phyloP scores from a whole-genome alignment of 92 coral and sea anemone genomes.

The Nematostella vectensis region DNA sequence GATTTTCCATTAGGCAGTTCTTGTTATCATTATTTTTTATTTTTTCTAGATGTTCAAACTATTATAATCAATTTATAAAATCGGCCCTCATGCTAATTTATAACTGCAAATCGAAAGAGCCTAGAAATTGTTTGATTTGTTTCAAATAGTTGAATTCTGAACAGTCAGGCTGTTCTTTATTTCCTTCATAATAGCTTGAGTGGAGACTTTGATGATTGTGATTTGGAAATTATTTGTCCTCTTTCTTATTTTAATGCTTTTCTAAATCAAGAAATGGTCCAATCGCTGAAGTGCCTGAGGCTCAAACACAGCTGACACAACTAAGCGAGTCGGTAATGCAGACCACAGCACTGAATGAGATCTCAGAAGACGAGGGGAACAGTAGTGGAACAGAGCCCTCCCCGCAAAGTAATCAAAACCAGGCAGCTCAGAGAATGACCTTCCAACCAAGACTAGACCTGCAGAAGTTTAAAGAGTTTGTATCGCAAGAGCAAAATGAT shows the following conservation, averaged over 20 bases:
- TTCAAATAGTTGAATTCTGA: no score
- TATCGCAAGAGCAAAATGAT: constrained; percentile 44
- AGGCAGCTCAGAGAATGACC: not conserved
- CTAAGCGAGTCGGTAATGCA: constrained; percentile 91
- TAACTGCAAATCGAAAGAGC: no score
- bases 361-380: constrained; percentile 50
- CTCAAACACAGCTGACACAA: constrained; percentile 76
- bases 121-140: no score
- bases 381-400: constrained; percentile 7
- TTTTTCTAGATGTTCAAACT: no score
- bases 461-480: constrained; percentile 55
- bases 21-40: no score
- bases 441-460: constrained; percentile 80
- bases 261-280: constrained; percentile 17
- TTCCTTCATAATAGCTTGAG: no score
- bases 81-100: no score
- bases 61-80: no score
- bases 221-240: no score
- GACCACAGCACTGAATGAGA: constrained; percentile 85
- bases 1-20: no score
- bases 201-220: no score
- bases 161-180: no score
- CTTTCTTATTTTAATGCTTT: not conserved
- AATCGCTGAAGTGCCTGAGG: constrained; percentile 53
- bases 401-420: not conserved